phyloP scores from a whole-genome alignment of 2,888 invertebrate species.

The Acrobasis consociella region DNA sequence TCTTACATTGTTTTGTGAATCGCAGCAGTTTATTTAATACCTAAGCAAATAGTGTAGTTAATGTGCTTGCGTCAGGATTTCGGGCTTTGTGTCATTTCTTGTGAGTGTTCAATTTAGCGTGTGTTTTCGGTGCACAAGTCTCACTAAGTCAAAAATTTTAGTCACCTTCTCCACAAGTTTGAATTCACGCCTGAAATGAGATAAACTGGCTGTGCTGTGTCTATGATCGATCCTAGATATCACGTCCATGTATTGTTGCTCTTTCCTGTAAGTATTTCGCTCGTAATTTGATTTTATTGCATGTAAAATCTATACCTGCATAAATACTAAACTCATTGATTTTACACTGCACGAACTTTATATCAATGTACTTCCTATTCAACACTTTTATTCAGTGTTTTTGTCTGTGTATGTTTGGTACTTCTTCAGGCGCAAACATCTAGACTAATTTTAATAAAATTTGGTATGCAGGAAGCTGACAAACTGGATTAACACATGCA shows the following conservation, averaged over 20 bases:
- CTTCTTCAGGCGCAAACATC: too few relatives aligned
- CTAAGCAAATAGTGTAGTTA: slow-evolving; percentile 34
- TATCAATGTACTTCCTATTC: too few relatives aligned
- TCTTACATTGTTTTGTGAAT: slow-evolving; percentile 49
- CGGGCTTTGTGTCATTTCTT: slow-evolving; percentile 32
- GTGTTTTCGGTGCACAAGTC: slow-evolving; percentile 55
- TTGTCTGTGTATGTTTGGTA: too few relatives aligned
- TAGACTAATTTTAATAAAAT: too few relatives aligned
- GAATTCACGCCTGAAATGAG: slow-evolving; percentile 46
- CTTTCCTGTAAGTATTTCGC: slow-evolving; percentile 73
- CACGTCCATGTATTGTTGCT: slow-evolving; percentile 83
- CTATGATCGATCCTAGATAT: slow-evolving; percentile 51
- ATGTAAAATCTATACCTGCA: not conserved
- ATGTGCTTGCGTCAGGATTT: slow-evolving; percentile 37
- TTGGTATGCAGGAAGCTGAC: too few relatives aligned
- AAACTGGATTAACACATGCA: too few relatives aligned
- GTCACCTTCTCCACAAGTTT: slow-evolving; percentile 41
- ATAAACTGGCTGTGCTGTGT: slow-evolving; percentile 49
- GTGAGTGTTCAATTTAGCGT: slow-evolving; percentile 40
- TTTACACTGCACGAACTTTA: too few relatives aligned
- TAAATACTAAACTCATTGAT: too few relatives aligned
- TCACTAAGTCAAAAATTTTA: slow-evolving; percentile 47
- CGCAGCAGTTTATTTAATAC: slow-evolving; percentile 31
- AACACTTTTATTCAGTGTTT: too few relatives aligned
- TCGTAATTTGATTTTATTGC: slow-evolving; percentile 19